These are phyloP conservation scores for Aleiodes leptofemur DNA, from an alignment of 2,888 invertebrate genomes.

Conservation along the genomic window DNA sequence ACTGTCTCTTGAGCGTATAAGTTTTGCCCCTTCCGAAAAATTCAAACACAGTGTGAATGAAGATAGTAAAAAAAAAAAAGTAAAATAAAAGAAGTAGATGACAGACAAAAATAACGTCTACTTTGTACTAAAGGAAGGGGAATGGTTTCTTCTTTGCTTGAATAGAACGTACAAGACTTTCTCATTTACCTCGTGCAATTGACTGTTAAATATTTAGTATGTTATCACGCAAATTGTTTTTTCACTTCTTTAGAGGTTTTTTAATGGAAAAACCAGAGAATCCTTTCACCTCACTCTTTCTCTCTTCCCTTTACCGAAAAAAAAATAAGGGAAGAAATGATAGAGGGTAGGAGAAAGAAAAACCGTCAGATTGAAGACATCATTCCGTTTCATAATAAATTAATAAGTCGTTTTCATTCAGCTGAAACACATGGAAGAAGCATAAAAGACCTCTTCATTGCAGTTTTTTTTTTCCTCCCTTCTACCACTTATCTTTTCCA, in stretches of 20 bases:
- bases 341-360: slow-evolving; percentile 8
- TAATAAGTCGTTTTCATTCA: slow-evolving; percentile 32
- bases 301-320: background rate
- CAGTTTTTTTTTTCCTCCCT: slow-evolving; percentile 31
- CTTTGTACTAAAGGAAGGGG: background rate
- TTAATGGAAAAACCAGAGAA: slow-evolving; percentile 29
- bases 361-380: slow-evolving; percentile 1
- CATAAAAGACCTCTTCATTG: slow-evolving; percentile 24
- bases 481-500: slow-evolving; percentile 8
- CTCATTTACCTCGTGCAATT: slow-evolving; percentile 13
- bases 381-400: slow-evolving; percentile 9
- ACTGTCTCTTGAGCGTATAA: background rate
- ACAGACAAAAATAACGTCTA: slow-evolving; percentile 19
- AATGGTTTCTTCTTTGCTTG: background rate
- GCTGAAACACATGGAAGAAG: slow-evolving; percentile 13
- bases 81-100: slow-evolving; percentile 13
- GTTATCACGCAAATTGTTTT: slow-evolving; percentile 15
- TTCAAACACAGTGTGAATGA: slow-evolving; percentile 22
- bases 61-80: background rate
- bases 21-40: background rate
- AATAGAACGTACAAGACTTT: slow-evolving; percentile 25
- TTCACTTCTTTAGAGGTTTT: background rate
- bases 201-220: slow-evolving; percentile 12
- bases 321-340: slow-evolving; percentile 1
- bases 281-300: slow-evolving; percentile 27